Evolutionary conservation across 1,140 invertebrate genomes (phyloP), one percentile per base, ranked within the genome.

Genomic region (Nasonia longicornis): DNA sequence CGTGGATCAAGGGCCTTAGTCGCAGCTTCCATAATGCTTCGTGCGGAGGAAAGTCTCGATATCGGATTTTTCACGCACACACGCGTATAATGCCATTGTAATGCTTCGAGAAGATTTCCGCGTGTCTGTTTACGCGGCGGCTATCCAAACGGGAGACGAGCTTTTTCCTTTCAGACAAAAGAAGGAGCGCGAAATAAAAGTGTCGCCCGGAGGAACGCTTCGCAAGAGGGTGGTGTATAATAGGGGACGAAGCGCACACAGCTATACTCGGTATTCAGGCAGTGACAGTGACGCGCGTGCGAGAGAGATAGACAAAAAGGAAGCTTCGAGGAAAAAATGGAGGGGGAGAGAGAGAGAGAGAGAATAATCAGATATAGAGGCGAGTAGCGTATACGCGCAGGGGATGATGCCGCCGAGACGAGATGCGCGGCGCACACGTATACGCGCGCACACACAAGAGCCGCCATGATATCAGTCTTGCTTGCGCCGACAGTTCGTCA

Each of bases 401-500:
- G 71, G 58, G 79, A 79, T 63, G 66, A 82, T 38, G 52, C 16
- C 22, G 20, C 58, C 8, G n/a, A 64, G 63, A 71, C 22, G 76
- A 14, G 20, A 63, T 11, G 3, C 69, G 48, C 70, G 11, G 4
- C 0, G 4, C 31, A 35, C 31, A 35, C 31, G 4, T 6, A 35
- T 6, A 52, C 12, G 11, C 52, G n/a, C 6, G 22, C 52, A 67
- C 26, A 22, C 0, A 87, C 85, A 87, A 88, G 89, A 89, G 87
- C 89, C 89, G 88, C 90, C 89, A 90, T 89, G 88, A 89, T 91
- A 91, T 90, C 89, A 91, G 90, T 91, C 90, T 90, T 91, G 90
- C 90, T 91, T 91, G 90, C 89, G 89, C 89, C 89, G 90, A 91
- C 90, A 90, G 90, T 91, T 90, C 90, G 89, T 91, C 89, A 90